Evolutionary conservation across 2,797 vertebrate species (phyloP), one percentile per base, ranked within the genome.

Genomic region (Karalla daura): DNA sequence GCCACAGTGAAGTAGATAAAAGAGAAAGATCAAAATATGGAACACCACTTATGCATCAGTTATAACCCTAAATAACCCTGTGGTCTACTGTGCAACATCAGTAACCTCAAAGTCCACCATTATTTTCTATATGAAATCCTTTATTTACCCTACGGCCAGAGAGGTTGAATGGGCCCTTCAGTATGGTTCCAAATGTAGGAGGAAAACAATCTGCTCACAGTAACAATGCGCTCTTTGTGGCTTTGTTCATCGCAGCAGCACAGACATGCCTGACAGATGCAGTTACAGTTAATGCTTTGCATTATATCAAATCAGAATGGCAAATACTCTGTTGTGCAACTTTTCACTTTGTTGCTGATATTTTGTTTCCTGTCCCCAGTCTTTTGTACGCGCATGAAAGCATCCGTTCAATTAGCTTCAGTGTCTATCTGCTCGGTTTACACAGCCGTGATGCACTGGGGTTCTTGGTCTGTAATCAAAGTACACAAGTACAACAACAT

Each of bases 401-500:
- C 30, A 55, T 68, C 44, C 61, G 39, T 70, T 59, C 35, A 54
- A 14, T 39, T 50, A 50, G 32, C 70, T 73, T 68, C 43, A 51
- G 2, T 58, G 68, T 81, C 53, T 76, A 70, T 67, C 47, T 50
- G 27, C 20, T 40, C 49, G 25, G 80, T 88, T 88, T 86, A 85
- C 60, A 70, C 39, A 64, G 59, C 58, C 37, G 67, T 60, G 53
- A 79, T 69, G 63, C 62, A 60, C 44, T 66, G 30, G 23, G 30
- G 63, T 60, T 68, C 47, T 71, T 51, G 62, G 46, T 70, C 85
- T 89, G 63, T 89, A 90, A 91, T 92, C 65, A 84, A 67, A 86
- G 68, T 81, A 74, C 27, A 68, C 58, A 37, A 74, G 55, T 74
- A 24, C 39, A 56, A 43, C 30, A 54, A 78, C 73, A 65, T 77